Evolutionary conservation across 30 jellyfish, hydroid and myxozoan genomes (phyloP).

Genomic region (Cassiopea andromeda): DNA sequence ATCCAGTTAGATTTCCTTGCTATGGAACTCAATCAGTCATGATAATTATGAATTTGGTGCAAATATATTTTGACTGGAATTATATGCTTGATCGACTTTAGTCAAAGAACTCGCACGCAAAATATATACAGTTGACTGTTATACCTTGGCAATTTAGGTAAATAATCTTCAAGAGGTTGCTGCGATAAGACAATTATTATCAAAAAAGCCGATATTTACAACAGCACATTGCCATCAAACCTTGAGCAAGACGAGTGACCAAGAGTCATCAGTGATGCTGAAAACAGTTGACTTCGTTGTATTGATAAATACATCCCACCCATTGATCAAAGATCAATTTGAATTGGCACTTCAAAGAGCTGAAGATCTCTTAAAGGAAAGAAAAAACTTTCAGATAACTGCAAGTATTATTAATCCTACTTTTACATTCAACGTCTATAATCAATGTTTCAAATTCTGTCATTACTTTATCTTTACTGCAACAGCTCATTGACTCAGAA

Average conservation of each 20-base stretch:
- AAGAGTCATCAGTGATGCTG: conserved; percentile 26
- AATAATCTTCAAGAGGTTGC: conserved; percentile 45
- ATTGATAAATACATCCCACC: conserved; percentile 74
- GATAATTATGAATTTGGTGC: too few relatives aligned
- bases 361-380: conserved; percentile 66
- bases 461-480: too few relatives aligned
- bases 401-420: conserved; percentile 13
- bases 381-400: conserved; percentile 74
- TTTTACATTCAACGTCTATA: background rate
- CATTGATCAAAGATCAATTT: conserved; percentile 56
- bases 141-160: conserved; percentile 20
- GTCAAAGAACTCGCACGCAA: too few relatives aligned
- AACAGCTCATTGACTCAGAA: too few relatives aligned
- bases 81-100: too few relatives aligned
- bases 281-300: conserved; percentile 70
- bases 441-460: too few relatives aligned
- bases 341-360: conserved; percentile 79
- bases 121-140: background rate
- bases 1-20: too few relatives aligned
- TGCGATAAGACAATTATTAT: conserved; percentile 41
- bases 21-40: too few relatives aligned
- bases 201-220: conserved; percentile 73
- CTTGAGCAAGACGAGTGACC: conserved; percentile 14
- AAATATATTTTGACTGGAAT: too few relatives aligned
- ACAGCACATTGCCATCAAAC: conserved; percentile 78